phyloP scores from a whole-genome alignment of 2,113 vertebrate species.

The Pithys albifrons region DNA sequence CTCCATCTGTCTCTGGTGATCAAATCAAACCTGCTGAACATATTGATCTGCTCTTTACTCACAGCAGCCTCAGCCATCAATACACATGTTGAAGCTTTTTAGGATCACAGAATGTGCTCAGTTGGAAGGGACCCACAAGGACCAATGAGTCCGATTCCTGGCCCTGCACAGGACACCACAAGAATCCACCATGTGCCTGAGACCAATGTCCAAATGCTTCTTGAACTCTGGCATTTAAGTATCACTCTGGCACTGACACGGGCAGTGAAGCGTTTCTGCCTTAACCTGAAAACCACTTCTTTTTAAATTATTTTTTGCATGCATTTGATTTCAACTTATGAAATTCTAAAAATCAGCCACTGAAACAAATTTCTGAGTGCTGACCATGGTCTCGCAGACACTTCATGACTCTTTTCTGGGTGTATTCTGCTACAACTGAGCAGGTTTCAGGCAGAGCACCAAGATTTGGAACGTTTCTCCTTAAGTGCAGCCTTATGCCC shows the following conservation, averaged over 20 bases:
- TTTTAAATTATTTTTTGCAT: not conserved
- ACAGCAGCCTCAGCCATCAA: accelerated
- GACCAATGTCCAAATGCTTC: not conserved
- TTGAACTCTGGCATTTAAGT: not conserved
- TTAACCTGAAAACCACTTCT: not conserved
- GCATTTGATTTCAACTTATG: not conserved
- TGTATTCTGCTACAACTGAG: not conserved
- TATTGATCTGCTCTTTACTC: not conserved
- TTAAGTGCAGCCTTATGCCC: not conserved
- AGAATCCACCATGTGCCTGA: not conserved
- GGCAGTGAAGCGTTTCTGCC: not conserved
- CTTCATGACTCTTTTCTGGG: accelerated
- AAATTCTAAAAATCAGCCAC: not conserved
- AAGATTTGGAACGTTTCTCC: not conserved
- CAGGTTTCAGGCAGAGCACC: not conserved
- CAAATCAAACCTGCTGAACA: not conserved
- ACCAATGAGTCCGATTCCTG: not conserved
- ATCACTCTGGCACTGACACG: not conserved
- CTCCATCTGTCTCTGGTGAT: not conserved
- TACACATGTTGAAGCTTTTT: not conserved
- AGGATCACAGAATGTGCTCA: not conserved
- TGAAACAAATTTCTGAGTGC: not conserved
- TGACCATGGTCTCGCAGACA: not conserved
- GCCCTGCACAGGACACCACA: not conserved
- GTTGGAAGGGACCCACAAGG: not conserved